Conservation (phyloP, 1,140 invertebrate species). For the Himalopsyche phryganea region DNA sequence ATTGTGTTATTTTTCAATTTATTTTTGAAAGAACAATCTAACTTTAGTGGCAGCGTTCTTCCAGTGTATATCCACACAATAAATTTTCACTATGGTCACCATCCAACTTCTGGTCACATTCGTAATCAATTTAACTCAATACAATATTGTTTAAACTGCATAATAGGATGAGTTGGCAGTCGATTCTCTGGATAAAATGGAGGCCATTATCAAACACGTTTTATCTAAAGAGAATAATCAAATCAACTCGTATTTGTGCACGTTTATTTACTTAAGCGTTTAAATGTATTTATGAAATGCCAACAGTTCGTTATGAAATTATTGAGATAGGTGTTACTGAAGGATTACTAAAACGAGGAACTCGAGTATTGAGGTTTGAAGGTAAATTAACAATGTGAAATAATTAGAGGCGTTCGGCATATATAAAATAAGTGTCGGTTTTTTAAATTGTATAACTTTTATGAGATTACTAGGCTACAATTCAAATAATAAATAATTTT, state of each 20-base stretch:
- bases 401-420: no score
- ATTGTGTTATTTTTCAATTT: no score
- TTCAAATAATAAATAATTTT: no score
- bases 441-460: no score
- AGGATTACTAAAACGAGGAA: conserved; percentile 2
- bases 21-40: no score
- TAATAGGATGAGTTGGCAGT: conserved; percentile 15
- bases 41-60: no score
- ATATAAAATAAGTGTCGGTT: no score
- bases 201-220: conserved; percentile 29
- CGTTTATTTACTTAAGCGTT: conserved; percentile 4
- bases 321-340: conserved; percentile 3
- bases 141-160: conserved; percentile 18
- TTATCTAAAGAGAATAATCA: conserved; percentile 32
- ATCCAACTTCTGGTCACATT: conserved; percentile 4
- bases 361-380: neutral
- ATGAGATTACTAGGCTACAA: no score
- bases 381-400: no score
- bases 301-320: conserved; percentile 21
- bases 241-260: conserved; percentile 26
- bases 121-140: conserved; percentile 32
- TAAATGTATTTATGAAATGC: conserved; percentile 1
- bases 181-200: conserved; percentile 18
- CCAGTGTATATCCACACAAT: no score
- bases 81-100: neutral